phyloP scores from a whole-genome alignment of 2,797 vertebrate genomes.

The Petrocephalus sullivani region DNA sequence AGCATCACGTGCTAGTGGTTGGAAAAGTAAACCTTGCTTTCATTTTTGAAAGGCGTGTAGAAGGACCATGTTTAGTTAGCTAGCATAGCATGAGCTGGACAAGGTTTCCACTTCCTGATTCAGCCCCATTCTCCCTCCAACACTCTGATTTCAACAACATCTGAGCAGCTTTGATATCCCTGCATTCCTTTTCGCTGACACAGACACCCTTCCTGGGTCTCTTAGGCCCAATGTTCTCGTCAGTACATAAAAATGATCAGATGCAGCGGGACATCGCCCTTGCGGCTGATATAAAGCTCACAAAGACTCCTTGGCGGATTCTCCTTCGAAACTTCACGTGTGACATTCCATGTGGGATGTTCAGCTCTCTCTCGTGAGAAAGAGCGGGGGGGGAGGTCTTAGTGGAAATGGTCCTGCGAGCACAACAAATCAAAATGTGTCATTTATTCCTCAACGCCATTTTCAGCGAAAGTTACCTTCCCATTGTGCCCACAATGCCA shows the following conservation, averaged over 20 bases:
- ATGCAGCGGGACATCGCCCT: background rate
- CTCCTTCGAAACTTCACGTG: background rate
- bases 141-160: conserved; percentile 5
- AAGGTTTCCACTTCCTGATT: background rate
- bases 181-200: background rate
- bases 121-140: background rate
- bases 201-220: background rate
- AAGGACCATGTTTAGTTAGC: background rate
- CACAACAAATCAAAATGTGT: background rate
- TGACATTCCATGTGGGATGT: background rate
- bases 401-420: background rate
- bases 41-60: background rate
- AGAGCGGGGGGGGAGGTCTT: background rate
- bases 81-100: background rate
- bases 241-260: conserved; percentile 1
- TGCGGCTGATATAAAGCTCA: background rate
- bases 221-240: background rate
- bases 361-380: background rate
- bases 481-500: background rate
- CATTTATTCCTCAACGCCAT: background rate
- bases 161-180: background rate
- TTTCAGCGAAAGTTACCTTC: background rate
- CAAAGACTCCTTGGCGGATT: background rate
- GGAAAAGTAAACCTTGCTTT: background rate
- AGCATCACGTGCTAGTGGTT: background rate